Percentiles rank a stretch among this genome's conserved stretches.
Evolutionary conservation across 2,113 vertebrate genomes (phyloP).

Genomic region (Marcusenius ussheri): DNA sequence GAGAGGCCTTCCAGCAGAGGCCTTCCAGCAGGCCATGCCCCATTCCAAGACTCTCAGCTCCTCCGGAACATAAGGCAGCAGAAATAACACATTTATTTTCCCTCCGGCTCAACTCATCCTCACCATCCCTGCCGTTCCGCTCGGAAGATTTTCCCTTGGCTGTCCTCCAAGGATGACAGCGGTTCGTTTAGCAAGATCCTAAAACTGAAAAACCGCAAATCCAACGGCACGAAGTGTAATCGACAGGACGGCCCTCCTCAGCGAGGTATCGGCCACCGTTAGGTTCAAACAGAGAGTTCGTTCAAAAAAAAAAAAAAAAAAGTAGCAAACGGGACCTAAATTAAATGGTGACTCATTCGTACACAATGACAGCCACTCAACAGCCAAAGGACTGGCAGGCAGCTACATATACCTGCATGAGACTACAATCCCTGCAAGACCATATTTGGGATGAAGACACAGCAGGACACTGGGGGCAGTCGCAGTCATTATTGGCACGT

Average conservation of each 20-base stretch:
- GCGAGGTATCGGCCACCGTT: background rate
- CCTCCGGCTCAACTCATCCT: constrained; percentile 25
- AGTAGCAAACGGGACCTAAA: background rate
- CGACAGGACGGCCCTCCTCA: background rate
- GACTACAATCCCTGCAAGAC: background rate
- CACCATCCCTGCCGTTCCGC: background rate
- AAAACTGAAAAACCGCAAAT: background rate
- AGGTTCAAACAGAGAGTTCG: background rate
- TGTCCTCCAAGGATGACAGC: background rate
- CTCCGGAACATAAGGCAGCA: background rate
- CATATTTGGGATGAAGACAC: background rate
- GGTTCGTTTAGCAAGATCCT: background rate
- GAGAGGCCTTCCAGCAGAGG: background rate
- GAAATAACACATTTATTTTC: constrained; percentile 9
- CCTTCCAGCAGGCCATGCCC: background rate
- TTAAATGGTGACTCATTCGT: background rate
- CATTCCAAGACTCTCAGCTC: background rate
- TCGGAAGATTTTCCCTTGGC: constrained; percentile 28
- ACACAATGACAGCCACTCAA: background rate
- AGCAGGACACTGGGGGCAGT: background rate
- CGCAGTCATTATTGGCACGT: background rate
- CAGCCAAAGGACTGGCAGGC: background rate
- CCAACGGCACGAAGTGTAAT: background rate
- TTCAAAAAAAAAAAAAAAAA: background rate
- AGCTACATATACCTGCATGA: background rate